Evolutionary conservation across 2,113 vertebrate genomes (phyloP), one percentile per base, ranked within the genome.

Genomic region (Coracopsis vasa): DNA sequence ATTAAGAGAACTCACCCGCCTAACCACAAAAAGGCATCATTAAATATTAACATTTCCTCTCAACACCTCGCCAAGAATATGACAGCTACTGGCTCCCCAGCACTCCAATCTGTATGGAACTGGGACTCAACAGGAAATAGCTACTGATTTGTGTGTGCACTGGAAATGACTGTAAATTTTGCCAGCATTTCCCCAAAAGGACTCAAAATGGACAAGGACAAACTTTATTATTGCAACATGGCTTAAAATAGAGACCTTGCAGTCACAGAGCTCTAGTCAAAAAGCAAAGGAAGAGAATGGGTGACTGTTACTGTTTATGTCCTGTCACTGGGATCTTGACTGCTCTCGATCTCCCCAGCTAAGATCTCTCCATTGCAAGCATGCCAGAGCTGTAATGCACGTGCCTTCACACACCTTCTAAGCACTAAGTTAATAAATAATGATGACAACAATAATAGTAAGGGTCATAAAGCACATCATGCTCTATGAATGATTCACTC

Each of bases 31-130:
- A 92, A 96, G 35, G 72, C 64, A 88, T 65, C 94, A 95, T 95
- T 92, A 92, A 95, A 95, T 96, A 95, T 94, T 95, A 71, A 95
- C 44, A 84, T 84, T 84, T 92, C 91, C 47, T 60, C 92, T 83
- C 60, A 83, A 78, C 64, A 71, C 67, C 88, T 92, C 94, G 81
- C 82, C 56, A 70, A 21, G 78, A 90, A 50, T 5, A 15, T 6
- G n/a, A 47, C 19, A 83, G 67, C 67, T 75, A 31, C 67, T 61
- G 51, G 44, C 75, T 83, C 64, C n/a, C 12, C 39, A 42, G 25
- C 48, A n/a, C 56, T 33, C 62, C 11, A 33, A 77, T 20, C 73
- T 1, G 0, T 9, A 47, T 18, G 71, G 58, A 78, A 70, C 66
- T 45, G 39, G 78, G 39, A 50, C 56, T 42, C 44, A 9, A 37